Evolutionary conservation across 2,113 vertebrate genomes (phyloP).

Genomic region (Micronycteris hirsuta): DNA sequence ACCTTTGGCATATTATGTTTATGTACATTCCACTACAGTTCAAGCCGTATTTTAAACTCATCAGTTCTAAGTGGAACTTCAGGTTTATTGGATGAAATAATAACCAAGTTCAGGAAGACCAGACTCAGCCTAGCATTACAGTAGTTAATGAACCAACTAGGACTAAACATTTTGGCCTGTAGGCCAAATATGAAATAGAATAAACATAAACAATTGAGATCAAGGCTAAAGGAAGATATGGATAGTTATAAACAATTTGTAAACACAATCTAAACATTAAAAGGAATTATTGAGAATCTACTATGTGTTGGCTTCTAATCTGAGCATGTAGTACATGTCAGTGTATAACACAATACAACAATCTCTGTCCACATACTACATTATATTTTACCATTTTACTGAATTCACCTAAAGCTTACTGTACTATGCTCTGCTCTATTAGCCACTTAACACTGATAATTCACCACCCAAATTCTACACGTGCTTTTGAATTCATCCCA

Average conservation of each 20-base stretch:
- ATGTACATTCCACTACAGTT: not conserved
- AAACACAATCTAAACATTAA: not conserved
- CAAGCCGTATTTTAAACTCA: slow-evolving; percentile 3
- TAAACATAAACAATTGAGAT: not conserved
- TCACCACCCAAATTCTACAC: not conserved
- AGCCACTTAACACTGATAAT: not conserved
- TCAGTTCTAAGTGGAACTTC: slow-evolving; percentile 3
- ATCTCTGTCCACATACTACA: not conserved
- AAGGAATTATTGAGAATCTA: not conserved
- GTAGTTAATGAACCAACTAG: not conserved
- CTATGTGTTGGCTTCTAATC: not conserved
- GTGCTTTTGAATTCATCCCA: not conserved
- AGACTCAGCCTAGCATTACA: not conserved
- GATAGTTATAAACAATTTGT: not conserved
- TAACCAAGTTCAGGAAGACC: not conserved
- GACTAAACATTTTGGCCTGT: not conserved
- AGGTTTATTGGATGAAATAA: not conserved
- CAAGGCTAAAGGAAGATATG: not conserved
- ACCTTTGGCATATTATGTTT: not conserved
- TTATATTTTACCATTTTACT: not conserved
- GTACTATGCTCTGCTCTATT: not conserved
- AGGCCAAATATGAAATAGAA: not conserved
- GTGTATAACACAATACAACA: not conserved
- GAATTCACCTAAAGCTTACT: not conserved
- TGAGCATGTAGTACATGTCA: not conserved